Conservation (phyloP, 2,113 vertebrate species). For the Albula goreensis region DNA sequence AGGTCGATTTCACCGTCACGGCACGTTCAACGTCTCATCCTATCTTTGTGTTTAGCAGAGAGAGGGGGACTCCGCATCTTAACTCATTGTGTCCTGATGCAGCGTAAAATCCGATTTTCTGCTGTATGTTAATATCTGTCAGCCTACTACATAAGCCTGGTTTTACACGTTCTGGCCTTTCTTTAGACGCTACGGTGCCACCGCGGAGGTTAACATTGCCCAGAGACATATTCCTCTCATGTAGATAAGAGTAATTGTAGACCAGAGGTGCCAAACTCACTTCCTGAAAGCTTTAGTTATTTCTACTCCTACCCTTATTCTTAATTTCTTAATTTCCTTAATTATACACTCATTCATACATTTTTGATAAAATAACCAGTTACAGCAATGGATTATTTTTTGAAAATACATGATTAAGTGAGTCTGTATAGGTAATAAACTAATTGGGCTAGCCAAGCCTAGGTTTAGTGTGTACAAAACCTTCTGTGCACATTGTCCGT, state of each 20-base stretch:
- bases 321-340: background rate
- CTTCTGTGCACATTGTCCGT: background rate
- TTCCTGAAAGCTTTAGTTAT: background rate
- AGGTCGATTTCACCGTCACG: slow-evolving; percentile 68
- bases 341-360: background rate
- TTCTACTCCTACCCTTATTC: background rate
- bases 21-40: slow-evolving; percentile 40
- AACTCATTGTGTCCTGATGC: slow-evolving; percentile 73
- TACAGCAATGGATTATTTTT: background rate
- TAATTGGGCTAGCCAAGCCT: background rate
- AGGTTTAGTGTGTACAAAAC: background rate
- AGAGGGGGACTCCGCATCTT: slow-evolving; percentile 55
- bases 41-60: slow-evolving; percentile 51
- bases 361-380: background rate
- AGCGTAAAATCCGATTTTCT: slow-evolving; percentile 80
- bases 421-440: background rate
- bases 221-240: slow-evolving; percentile 39
- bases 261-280: background rate
- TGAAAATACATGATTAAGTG: background rate
- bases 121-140: slow-evolving; percentile 70
- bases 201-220: slow-evolving; percentile 55
- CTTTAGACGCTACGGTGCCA: slow-evolving; percentile 50
- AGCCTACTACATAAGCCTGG: slow-evolving; percentile 55
- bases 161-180: slow-evolving; percentile 59
- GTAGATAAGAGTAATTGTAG: background rate